Evolutionary conservation across 2,797 vertebrate genomes (phyloP), one percentile per base, ranked within the genome.

Genomic region (Nannoperca australis): DNA sequence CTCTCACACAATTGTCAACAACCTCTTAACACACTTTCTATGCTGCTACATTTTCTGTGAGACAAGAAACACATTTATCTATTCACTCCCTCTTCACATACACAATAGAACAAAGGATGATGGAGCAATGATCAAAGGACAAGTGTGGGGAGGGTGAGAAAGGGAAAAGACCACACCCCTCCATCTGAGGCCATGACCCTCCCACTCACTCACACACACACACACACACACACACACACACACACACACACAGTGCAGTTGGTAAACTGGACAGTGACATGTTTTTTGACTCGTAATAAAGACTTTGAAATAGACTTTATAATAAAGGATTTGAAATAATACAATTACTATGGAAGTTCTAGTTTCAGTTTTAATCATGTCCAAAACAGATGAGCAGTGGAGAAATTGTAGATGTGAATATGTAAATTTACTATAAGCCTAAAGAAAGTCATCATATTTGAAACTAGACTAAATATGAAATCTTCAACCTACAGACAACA

Each of bases 111-210:
- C 85, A 90, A 91, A 90, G 77, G 66, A 68, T 59, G 49, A 78
- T 51, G 24, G 36, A 34, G 50, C 17, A 68, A 62, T 54, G 27
- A 83, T 83, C 45, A 74, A 74, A 81, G 22, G 53, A 61, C 54
- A 60, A 15, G 20, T 53, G 50, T 45, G 44, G 36, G 55, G 54
- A 36, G 70, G 63, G 34, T 36, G 74, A 27, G 5, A 54, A 47
- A n/a, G 30, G 47, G 66, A 7, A 1, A 7, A 42, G 72, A 79
- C 79, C 91, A 91, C 91, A 59, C 92, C 91, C 85, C 85, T 87
- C 78, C 77, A 91, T 64, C 82, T 76, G 80, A 91, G 79, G 70
- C 60, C 72, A 50, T 70, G 59, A 81, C 81, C 56, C 78, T 65
- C 77, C 32, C 54, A 54, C 54, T 36, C 49, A 2, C 22, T 15